phyloP scores from a whole-genome alignment of 2,113 vertebrate species.

The Myanophis thanlyinensis region DNA sequence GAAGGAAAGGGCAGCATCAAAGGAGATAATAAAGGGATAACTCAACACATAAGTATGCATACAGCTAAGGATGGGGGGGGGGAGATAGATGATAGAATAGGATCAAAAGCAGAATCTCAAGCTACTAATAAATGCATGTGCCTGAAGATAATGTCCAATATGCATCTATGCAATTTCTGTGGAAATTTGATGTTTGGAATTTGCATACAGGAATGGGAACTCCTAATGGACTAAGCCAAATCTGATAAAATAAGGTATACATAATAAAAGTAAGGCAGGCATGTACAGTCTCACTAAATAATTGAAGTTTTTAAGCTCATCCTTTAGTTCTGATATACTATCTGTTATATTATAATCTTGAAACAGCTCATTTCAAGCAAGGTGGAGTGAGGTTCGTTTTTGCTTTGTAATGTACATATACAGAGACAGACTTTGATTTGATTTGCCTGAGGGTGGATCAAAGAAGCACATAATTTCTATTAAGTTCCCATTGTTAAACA shows the following conservation, averaged over 20 bases:
- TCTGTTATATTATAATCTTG: slow-evolving; percentile 57
- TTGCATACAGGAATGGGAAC: slow-evolving; percentile 5
- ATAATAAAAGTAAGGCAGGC: slow-evolving; percentile 38
- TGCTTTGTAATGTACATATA: slow-evolving; percentile 60
- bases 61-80: too few relatives aligned
- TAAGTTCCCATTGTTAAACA: slow-evolving; percentile 65
- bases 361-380: slow-evolving; percentile 77
- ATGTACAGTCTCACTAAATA: slow-evolving; percentile 28
- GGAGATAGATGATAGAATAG: neutral
- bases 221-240: neutral
- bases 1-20: neutral
- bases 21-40: neutral
- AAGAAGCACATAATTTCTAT: slow-evolving; percentile 71
- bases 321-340: slow-evolving; percentile 67
- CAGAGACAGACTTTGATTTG: slow-evolving; percentile 72
- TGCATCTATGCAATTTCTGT: slow-evolving; percentile 1
- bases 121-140: neutral
- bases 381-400: slow-evolving; percentile 70
- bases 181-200: neutral
- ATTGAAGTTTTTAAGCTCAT: slow-evolving; percentile 49
- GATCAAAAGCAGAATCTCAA: neutral
- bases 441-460: slow-evolving; percentile 71
- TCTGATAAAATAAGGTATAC: neutral
- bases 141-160: neutral
- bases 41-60: neutral